These are phyloP conservation scores for Pseudococcus longispinus DNA, from an alignment of 2,888 invertebrate species.

Conservation along the genomic window DNA sequence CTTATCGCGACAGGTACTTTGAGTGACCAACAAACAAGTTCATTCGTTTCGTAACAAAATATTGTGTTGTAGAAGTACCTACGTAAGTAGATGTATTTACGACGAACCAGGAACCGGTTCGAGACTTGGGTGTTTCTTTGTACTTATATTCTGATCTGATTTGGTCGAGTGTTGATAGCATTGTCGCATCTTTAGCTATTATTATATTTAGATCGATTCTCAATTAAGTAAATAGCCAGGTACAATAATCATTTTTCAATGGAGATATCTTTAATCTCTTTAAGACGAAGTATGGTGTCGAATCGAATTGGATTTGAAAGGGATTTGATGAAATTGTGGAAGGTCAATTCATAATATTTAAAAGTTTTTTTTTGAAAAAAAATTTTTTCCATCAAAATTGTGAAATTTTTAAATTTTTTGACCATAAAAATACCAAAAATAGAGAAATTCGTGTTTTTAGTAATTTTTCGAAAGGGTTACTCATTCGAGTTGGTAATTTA, in stretches of 20 bases:
- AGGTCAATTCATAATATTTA: no score
- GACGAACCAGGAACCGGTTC: conserved; percentile 11
- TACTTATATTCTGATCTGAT: conserved; percentile 29
- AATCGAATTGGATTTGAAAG: not conserved
- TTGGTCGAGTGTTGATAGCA: conserved; percentile 2
- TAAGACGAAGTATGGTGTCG: no score
- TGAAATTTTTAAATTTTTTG: not conserved
- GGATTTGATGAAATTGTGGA: no score
- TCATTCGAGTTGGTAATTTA: not conserved
- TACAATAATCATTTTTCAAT: not conserved
- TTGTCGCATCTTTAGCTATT: conserved; percentile 12
- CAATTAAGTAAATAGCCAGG: not conserved
- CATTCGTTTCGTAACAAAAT: conserved; percentile 23
- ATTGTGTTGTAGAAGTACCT: not conserved
- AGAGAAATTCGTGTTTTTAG: not conserved
- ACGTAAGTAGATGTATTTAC: not conserved
- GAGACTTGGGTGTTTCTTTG: conserved; percentile 33
- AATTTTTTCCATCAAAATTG: no score
- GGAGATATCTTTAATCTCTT: no score
- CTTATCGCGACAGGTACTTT: conserved; percentile 31
- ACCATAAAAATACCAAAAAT: not conserved
- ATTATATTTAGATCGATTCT: not conserved
- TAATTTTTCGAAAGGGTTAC: not conserved
- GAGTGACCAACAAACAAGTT: conserved; percentile 10
- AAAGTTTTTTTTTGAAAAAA: no score